phyloP scores from a whole-genome alignment of 2,113 vertebrate genomes.

The Apeltes quadracus region DNA sequence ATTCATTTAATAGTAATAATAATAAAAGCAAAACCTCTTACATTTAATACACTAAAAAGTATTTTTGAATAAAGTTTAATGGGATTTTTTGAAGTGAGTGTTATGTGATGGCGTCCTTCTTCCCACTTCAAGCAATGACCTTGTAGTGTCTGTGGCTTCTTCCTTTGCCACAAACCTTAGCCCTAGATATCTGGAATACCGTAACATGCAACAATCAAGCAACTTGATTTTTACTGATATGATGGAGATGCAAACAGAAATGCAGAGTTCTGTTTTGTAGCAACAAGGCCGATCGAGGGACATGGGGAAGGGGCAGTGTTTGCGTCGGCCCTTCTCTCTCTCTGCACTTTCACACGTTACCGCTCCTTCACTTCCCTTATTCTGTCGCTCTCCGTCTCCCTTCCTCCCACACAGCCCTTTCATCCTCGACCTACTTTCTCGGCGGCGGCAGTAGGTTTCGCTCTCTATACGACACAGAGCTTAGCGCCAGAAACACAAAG shows the following conservation, averaged over 20 bases:
- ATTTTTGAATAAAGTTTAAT: too few relatives aligned
- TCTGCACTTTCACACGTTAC: slow-evolving; percentile 56
- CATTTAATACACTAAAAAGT: not conserved
- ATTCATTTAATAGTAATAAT: not conserved
- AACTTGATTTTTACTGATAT: slow-evolving; percentile 3
- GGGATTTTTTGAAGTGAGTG: not conserved
- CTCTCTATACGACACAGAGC: slow-evolving; percentile 48
- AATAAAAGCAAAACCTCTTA: not conserved
- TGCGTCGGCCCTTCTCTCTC: slow-evolving; percentile 41
- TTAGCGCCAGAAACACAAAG: slow-evolving; percentile 64
- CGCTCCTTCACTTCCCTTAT: slow-evolving; percentile 58
- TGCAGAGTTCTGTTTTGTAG: slow-evolving; percentile 12
- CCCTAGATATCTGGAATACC: not conserved
- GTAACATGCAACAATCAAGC: not conserved
- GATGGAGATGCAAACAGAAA: slow-evolving; percentile 7
- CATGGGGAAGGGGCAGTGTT: slow-evolving; percentile 21
- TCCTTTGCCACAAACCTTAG: too few relatives aligned
- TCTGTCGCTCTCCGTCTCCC: slow-evolving; percentile 60
- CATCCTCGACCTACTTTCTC: slow-evolving; percentile 79
- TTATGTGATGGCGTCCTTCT: not conserved
- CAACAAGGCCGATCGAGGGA: slow-evolving; percentile 39
- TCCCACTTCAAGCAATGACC: not conserved
- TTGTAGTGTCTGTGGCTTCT: not conserved
- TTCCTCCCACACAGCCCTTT: slow-evolving; percentile 72
- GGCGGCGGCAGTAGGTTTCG: slow-evolving; percentile 56